These are phyloP conservation scores for Verasper variegatus DNA, from an alignment of 2,113 vertebrate genomes.

Conservation along the genomic window DNA sequence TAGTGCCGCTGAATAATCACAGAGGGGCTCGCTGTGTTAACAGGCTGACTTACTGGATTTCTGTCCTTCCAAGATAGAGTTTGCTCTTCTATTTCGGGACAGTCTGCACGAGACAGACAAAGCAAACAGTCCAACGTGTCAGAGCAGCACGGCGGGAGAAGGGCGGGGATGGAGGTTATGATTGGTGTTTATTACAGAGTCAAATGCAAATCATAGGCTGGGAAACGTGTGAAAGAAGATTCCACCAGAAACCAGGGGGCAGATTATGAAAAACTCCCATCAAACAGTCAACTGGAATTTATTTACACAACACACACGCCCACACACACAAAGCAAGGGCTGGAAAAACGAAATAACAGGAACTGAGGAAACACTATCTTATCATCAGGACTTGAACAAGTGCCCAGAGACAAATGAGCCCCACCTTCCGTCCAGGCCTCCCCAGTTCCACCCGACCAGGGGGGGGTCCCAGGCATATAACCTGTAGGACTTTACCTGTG, in stretches of 20 bases:
- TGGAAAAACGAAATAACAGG: too few species aligned
- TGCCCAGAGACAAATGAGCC: too few species aligned
- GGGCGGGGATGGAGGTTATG: background rate
- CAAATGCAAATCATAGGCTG: background rate
- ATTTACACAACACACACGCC: too few species aligned
- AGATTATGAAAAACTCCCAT: background rate
- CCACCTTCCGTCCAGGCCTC: too few species aligned
- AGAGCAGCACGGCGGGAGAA: background rate
- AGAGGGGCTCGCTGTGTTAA: background rate
- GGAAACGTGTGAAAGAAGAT: background rate
- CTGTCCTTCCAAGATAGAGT: slow-evolving; percentile 12
- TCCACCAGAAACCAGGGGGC: background rate
- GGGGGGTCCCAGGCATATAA: too few species aligned
- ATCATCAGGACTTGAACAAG: too few species aligned
- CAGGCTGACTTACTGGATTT: slow-evolving; percentile 5
- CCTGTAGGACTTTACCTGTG: too few species aligned
- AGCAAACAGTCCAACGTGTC: background rate
- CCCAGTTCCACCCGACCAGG: too few species aligned
- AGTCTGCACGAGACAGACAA: background rate
- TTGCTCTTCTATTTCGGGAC: slow-evolving; percentile 12
- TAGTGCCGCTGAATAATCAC: slow-evolving; percentile 10
- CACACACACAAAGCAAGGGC: too few species aligned
- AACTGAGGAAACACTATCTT: too few species aligned
- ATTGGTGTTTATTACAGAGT: background rate
- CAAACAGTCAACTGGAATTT: too few species aligned